Percentiles rank a stretch among this genome's conserved stretches.
phyloP scores from a whole-genome alignment of 2,888 invertebrate species.

The Acleris literana region DNA sequence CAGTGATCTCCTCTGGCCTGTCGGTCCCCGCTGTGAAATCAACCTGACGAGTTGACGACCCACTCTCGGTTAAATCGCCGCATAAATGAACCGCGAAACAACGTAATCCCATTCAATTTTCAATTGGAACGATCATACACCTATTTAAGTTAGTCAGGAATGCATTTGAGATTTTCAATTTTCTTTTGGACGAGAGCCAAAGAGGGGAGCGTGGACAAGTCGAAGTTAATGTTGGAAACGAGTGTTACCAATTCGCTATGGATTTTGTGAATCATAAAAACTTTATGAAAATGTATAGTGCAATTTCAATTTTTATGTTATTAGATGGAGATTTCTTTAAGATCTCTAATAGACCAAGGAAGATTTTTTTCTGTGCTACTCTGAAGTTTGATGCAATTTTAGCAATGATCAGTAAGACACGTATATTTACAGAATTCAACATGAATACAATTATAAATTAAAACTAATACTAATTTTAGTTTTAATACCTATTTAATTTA shows the following conservation, averaged over 20 bases:
- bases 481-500: too few relatives aligned
- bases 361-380: too few relatives aligned
- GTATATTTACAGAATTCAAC: too few relatives aligned
- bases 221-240: conserved; percentile 10
- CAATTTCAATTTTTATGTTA: not conserved
- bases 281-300: not conserved
- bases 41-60: conserved; percentile 14
- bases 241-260: conserved; percentile 1
- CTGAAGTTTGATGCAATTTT: too few relatives aligned
- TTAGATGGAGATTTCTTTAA: too few relatives aligned
- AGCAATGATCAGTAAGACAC: too few relatives aligned
- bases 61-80: conserved; percentile 6
- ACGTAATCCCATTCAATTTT: conserved; percentile 9
- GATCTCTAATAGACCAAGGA: too few relatives aligned
- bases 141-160: conserved; percentile 5
- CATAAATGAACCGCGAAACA: not conserved
- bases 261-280: conserved; percentile 3
- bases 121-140: conserved; percentile 2
- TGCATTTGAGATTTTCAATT: conserved; percentile 12
- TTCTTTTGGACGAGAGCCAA: conserved; percentile 22
- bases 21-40: conserved; percentile 15
- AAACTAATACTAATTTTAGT: too few relatives aligned
- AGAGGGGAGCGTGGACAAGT: not conserved
- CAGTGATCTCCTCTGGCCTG: conserved; percentile 21
- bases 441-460: too few relatives aligned